Evolutionary conservation across 2,888 invertebrate species (phyloP).

Genomic region (Mythimna albipuncta): DNA sequence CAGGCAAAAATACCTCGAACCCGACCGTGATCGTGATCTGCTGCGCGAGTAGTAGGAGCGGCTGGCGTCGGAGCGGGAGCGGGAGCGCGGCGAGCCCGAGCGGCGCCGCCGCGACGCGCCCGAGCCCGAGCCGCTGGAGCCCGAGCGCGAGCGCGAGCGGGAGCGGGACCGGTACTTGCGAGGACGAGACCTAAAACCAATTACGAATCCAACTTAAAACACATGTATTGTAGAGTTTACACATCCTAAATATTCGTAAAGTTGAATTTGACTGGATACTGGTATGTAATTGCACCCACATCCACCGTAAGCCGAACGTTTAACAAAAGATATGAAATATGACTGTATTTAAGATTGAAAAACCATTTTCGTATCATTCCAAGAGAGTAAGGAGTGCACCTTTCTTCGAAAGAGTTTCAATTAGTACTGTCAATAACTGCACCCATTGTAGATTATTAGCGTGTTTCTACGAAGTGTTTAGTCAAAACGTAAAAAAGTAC

Average conservation of each 20-base stretch:
- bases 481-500: conserved; percentile 24
- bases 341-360: not conserved
- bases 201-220: not conserved
- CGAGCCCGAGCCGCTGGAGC: conserved; percentile 84
- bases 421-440: conserved; percentile 37
- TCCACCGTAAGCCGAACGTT: not conserved
- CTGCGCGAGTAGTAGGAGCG: conserved; percentile 91
- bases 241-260: not conserved
- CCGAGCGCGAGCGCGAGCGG: conserved; percentile 91
- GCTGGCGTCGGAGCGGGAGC: conserved; percentile 92
- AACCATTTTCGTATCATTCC: not conserved
- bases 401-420: conserved; percentile 4
- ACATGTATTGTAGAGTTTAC: not conserved
- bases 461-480: not conserved
- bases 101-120: conserved; percentile 81
- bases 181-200: conserved; percentile 88
- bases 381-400: not conserved
- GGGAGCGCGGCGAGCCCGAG: conserved; percentile 85
- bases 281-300: not conserved
- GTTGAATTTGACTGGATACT: not conserved
- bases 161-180: conserved; percentile 93
- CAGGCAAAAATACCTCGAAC: conserved; percentile 81
- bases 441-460: conserved; percentile 26
- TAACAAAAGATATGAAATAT: no score
- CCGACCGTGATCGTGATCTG: conserved; percentile 90